A percentile compares a stretch with the other conserved stretches of the same genome.
Evolutionary conservation across 1,140 invertebrate genomes (phyloP).

Genomic region (Atta cephalotes): DNA sequence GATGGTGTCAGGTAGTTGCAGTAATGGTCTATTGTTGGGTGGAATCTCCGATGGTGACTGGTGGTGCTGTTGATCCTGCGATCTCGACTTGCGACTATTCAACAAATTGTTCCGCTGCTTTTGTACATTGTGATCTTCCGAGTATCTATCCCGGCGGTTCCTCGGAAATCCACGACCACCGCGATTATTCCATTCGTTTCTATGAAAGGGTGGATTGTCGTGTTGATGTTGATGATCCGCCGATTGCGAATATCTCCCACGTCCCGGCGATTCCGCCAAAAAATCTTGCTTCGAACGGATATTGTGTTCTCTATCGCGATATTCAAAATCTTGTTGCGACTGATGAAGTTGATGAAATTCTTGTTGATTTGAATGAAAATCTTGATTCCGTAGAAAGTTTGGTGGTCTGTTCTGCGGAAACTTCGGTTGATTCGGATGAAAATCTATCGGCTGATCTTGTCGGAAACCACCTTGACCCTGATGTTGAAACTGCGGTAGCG

Average conservation of each 20-base stretch:
- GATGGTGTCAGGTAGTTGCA: slow-evolving; percentile 75
- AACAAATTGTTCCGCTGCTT: slow-evolving; percentile 70
- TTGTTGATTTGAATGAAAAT: slow-evolving; percentile 74
- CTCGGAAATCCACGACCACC: slow-evolving; percentile 75
- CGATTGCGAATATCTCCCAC: slow-evolving; percentile 76
- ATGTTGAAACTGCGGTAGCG: slow-evolving; percentile 78
- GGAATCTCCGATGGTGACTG: slow-evolving; percentile 65
- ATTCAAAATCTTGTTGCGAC: slow-evolving; percentile 77
- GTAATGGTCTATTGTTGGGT: slow-evolving; percentile 61
- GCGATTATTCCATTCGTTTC: slow-evolving; percentile 77
- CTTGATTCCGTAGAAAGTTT: slow-evolving; percentile 74
- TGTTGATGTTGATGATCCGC: slow-evolving; percentile 76
- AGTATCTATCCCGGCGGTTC: slow-evolving; percentile 77
- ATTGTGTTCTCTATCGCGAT: slow-evolving; percentile 78
- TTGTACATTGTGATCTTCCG: slow-evolving; percentile 76
- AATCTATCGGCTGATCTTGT: slow-evolving; percentile 76
- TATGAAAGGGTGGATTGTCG: slow-evolving; percentile 76
- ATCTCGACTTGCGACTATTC: slow-evolving; percentile 75
- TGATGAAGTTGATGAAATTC: slow-evolving; percentile 75
- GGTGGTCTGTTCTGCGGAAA: slow-evolving; percentile 78
- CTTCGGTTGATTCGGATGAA: slow-evolving; percentile 74
- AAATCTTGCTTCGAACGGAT: slow-evolving; percentile 75
- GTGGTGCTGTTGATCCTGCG: slow-evolving; percentile 66
- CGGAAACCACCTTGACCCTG: slow-evolving; percentile 77
- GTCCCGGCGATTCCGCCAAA: slow-evolving; percentile 73